Evolutionary conservation across 2,888 invertebrate species (phyloP).

Genomic region (Sphaeridia pumilis): DNA sequence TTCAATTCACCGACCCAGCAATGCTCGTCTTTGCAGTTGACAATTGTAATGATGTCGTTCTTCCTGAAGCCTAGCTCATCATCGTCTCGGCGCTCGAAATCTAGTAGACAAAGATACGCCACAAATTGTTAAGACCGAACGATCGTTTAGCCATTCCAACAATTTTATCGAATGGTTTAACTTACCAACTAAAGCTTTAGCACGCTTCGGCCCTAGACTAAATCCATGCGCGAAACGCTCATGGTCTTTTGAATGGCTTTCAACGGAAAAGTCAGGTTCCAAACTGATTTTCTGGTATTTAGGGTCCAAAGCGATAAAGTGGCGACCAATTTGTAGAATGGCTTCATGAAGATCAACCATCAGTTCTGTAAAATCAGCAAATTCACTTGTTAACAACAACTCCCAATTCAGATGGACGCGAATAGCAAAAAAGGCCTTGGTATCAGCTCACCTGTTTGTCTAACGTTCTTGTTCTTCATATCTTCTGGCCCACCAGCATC

Average conservation of each 20-base stretch:
- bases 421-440: not conserved
- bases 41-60: constrained; percentile 95
- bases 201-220: constrained; percentile 59
- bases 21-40: constrained; percentile 94
- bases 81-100: constrained; percentile 95
- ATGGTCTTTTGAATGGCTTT: constrained; percentile 86
- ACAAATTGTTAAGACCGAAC: not conserved
- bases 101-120: constrained; percentile 41
- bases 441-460: constrained; percentile 60
- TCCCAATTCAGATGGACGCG: not conserved
- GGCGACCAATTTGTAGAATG: constrained; percentile 81
- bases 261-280: constrained; percentile 88
- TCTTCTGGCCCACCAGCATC: constrained; percentile 67
- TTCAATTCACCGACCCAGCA: constrained; percentile 98
- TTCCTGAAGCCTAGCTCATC: constrained; percentile 97
- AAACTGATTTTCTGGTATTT: constrained; percentile 59
- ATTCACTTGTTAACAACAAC: not conserved
- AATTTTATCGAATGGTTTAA: not conserved
- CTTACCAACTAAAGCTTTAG: constrained; percentile 75
- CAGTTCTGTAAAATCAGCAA: constrained; percentile 52
- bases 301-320: constrained; percentile 88
- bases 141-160: not conserved
- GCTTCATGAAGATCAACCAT: constrained; percentile 95
- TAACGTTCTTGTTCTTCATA: constrained; percentile 87
- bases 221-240: constrained; percentile 48